A percentile compares a stretch with the other conserved stretches of the same genome.
These are phyloP conservation scores for Amblyjoppa fuscipennis DNA, from an alignment of 2,888 invertebrate species.

Conservation along the genomic window DNA sequence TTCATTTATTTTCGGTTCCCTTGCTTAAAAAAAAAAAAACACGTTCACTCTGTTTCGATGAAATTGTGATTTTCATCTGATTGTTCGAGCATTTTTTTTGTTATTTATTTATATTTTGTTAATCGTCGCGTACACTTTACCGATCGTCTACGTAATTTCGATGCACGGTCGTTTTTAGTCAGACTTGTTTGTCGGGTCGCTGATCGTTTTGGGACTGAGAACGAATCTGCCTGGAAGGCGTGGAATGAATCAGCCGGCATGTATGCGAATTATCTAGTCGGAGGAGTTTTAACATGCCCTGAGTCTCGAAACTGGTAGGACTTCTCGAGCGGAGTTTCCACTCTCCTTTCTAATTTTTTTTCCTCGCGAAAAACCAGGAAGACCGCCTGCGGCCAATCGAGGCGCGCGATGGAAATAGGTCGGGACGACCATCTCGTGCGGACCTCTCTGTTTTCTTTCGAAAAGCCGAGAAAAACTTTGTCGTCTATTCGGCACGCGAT, in stretches of 20 bases:
- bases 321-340: not conserved
- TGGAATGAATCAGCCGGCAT: not conserved
- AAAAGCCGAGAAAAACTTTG: constrained; percentile 26
- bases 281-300: not conserved
- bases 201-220: not conserved
- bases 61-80: constrained; percentile 69
- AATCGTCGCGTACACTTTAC: not conserved
- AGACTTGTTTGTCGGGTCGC: too few species aligned
- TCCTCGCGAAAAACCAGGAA: not conserved
- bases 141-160: not conserved
- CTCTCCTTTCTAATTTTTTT: not conserved
- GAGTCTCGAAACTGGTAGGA: not conserved
- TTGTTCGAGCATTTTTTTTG: constrained; percentile 78
- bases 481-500: constrained; percentile 8
- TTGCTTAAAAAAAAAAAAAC: constrained; percentile 43
- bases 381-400: constrained; percentile 16
- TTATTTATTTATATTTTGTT: not conserved
- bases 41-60: constrained; percentile 30
- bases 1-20: constrained; percentile 13
- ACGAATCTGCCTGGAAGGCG: not conserved
- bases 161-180: not conserved
- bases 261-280: not conserved
- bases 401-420: constrained; percentile 11
- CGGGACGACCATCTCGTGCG: not conserved
- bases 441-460: constrained; percentile 12